Conservation (phyloP, 35 echinoderm and acorn worm genomes). For the Patiria miniata region DNA sequence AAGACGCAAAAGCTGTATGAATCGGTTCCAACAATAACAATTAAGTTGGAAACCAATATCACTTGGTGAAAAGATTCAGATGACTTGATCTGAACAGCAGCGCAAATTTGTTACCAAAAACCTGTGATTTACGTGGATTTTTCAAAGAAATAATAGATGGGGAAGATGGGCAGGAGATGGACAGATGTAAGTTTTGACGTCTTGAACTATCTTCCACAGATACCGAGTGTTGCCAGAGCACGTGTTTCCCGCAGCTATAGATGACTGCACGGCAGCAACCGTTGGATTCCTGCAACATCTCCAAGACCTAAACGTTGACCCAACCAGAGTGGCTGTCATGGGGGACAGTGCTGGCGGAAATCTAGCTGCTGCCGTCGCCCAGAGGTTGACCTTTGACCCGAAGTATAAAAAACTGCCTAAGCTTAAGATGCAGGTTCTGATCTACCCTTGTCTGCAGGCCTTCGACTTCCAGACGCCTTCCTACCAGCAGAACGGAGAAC, state of each 20-base stretch:
- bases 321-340: conserved; percentile 10
- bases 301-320: conserved; percentile 27
- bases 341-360: conserved; percentile 58
- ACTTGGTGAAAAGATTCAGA: too few relatives aligned
- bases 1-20: too few relatives aligned
- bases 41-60: too few relatives aligned
- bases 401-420: conserved; percentile 4
- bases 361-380: conserved; percentile 34
- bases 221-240: conserved; percentile 41
- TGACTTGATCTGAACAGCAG: too few relatives aligned
- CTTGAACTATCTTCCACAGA: not conserved
- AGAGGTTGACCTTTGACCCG: conserved; percentile 20
- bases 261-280: conserved; percentile 42
- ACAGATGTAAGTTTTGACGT: too few relatives aligned
- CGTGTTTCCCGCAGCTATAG: conserved; percentile 31
- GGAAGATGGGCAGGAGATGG: too few relatives aligned
- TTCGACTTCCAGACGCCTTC: conserved; percentile 54
- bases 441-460: conserved; percentile 43
- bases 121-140: too few relatives aligned
- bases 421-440: conserved; percentile 24
- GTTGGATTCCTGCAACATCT: conserved; percentile 2
- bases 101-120: too few relatives aligned
- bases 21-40: too few relatives aligned
- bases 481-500: conserved; percentile 42
- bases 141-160: too few relatives aligned